Base-by-base conservation (phyloP, 2,113 vertebrate genomes). In the Salvator merianae region DNA sequence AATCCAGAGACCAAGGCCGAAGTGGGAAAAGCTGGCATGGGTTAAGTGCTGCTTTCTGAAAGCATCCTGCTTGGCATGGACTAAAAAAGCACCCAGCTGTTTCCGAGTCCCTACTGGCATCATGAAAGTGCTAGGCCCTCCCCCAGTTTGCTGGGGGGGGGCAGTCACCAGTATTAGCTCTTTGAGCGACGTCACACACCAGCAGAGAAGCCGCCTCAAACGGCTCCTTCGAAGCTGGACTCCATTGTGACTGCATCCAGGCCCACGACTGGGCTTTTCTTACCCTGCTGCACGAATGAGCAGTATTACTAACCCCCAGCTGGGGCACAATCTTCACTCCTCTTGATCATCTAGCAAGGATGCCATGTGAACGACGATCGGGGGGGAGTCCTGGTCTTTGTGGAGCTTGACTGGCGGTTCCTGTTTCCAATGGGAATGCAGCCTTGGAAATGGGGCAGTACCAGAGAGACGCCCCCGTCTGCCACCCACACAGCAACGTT, bases 251-350 rank as follows among this genome's bases (percentile, higher is more conserved):
- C 9, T 40, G 28, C 34, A 16, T 30, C 66, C 28, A 8, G 2
- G 22, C 53, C 36, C 22, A 24, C 38, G 3, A 32, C 16, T 38
- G n/a, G 13, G 10, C 50, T 38, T 55, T 13, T 14, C n/a, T 24
- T 53, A 53, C 50, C 16, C 50, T 53, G 16, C 16, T 53, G 50
- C 50, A 20, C 55, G 18, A 59, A 59, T 59, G 47, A 63, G 53
- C 85, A 86, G 85, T 86, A 72, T 83, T 86, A 40, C 69, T 24
- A 32, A 32, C 22, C 22, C 22, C 20, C 34, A 24, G 14, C 14
- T 55, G 30, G 3, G 34, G 53, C 24, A 5, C 13, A 34, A 36
- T 50, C 66, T 40, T 62, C 28, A 13, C 14, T 12, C 77, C n/a
- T n/a, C 20, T 10, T n/a, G 34, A 10, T n/a, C 10, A 62, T 5